phyloP scores from a whole-genome alignment of 2,797 vertebrate species.

The Rhincodon typus region DNA sequence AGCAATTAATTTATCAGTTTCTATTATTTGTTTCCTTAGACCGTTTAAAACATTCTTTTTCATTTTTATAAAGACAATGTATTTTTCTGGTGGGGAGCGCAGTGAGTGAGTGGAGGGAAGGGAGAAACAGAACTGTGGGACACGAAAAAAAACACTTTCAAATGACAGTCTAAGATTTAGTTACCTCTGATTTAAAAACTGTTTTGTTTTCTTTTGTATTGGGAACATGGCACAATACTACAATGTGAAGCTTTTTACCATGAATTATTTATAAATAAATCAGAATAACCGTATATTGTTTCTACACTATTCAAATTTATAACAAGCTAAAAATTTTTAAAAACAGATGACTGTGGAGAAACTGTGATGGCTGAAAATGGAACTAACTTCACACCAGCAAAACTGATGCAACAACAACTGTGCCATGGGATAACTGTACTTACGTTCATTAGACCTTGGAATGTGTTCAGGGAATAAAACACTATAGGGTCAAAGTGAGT shows the following conservation, averaged over 20 bases:
- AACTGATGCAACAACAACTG: neutral
- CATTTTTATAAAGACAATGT: neutral
- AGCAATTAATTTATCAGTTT: neutral
- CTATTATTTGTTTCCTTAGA: neutral
- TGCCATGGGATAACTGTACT: neutral
- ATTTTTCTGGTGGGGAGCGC: neutral
- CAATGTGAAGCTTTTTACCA: neutral
- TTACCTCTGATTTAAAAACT: neutral
- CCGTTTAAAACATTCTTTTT: too few species aligned
- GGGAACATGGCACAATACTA: neutral
- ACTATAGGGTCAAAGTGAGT: slow-evolving; percentile 29
- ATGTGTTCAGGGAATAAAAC: neutral
- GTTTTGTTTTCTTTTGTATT: neutral
- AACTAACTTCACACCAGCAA: neutral
- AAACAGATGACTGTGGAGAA: neutral
- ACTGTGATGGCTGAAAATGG: neutral
- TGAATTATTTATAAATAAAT: neutral
- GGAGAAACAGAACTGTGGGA: neutral
- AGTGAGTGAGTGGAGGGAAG: neutral
- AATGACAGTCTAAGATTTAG: neutral
- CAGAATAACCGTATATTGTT: neutral
- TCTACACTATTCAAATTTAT: neutral
- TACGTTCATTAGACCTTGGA: slow-evolving; percentile 15
- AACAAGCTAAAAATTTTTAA: slow-evolving; percentile 4
- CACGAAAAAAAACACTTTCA: neutral